A percentile compares a stretch with the other conserved stretches of the same genome.
Conservation (phyloP, 2,888 invertebrate species). For the Standfussiana lucernea region DNA sequence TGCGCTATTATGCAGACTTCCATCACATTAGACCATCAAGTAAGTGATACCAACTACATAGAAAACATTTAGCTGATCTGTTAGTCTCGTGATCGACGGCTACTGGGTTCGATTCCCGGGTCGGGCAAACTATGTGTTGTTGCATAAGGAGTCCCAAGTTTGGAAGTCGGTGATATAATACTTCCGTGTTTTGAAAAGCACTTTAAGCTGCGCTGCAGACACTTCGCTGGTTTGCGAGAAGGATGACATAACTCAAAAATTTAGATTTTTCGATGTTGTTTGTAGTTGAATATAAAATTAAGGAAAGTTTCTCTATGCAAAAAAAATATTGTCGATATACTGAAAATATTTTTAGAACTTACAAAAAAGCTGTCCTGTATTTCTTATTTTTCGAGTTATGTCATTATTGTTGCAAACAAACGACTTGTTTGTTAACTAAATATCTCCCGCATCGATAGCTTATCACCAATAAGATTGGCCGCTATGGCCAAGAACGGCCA, state of each 20-base stretch:
- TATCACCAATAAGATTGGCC: not conserved
- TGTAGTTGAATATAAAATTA: too few relatives aligned
- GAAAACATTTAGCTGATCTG: not conserved
- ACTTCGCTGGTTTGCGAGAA: too few relatives aligned
- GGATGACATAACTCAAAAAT: too few relatives aligned
- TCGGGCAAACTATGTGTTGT: not conserved
- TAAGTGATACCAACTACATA: slow-evolving; percentile 62
- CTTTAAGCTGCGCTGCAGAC: not conserved
- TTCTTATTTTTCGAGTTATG: too few relatives aligned
- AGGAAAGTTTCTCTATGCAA: too few relatives aligned
- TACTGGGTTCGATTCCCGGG: not conserved
- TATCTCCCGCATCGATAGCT: not conserved
- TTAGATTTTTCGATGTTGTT: too few relatives aligned
- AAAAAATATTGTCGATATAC: too few relatives aligned
- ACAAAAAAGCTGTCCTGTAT: too few relatives aligned
- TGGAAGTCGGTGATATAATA: not conserved
- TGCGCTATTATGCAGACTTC: slow-evolving; percentile 93
- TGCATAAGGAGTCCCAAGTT: not conserved
- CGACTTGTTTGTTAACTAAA: not conserved
- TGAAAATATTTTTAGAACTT: too few relatives aligned
- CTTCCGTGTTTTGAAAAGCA: not conserved
- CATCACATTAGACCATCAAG: slow-evolving; percentile 93
- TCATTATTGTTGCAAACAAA: too few relatives aligned
- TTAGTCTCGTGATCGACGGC: not conserved
- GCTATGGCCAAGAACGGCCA: not conserved